phyloP scores from a whole-genome alignment of 2,888 invertebrate genomes.

The Notodonta ziczac region DNA sequence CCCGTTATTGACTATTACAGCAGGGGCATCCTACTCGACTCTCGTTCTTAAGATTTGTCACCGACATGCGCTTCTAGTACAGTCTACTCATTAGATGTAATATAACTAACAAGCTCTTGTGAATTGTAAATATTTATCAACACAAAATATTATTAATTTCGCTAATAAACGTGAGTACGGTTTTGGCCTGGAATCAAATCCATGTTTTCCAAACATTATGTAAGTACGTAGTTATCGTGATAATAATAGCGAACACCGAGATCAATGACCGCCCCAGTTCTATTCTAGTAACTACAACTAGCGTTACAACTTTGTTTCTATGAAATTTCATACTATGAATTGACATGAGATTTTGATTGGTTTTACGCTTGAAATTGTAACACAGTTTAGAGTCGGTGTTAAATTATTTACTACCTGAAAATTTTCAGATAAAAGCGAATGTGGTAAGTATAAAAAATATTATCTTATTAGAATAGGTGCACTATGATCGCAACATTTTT shows the following conservation, averaged over 20 bases:
- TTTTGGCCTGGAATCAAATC: constrained; percentile 57
- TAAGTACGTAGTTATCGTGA: constrained; percentile 61
- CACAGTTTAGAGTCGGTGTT: constrained; percentile 1
- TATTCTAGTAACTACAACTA: constrained; percentile 65
- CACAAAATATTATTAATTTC: constrained; percentile 36
- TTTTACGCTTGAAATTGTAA: constrained; percentile 12
- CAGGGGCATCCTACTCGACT: constrained; percentile 33
- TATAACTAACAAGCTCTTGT: constrained; percentile 3
- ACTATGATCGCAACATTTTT: too few relatives aligned
- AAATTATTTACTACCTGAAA: not conserved
- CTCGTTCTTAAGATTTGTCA: constrained; percentile 44
- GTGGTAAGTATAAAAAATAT: too few relatives aligned
- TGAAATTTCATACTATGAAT: constrained; percentile 50
- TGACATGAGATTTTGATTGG: constrained; percentile 13
- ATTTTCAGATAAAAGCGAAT: too few relatives aligned
- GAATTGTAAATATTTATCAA: constrained; percentile 34
- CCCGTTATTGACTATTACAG: constrained; percentile 11
- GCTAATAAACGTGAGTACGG: constrained; percentile 35
- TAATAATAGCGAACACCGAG: constrained; percentile 64
- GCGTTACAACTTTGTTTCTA: constrained; percentile 52
- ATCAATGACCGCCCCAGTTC: constrained; percentile 76
- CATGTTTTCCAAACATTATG: constrained; percentile 67
- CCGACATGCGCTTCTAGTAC: constrained; percentile 18
- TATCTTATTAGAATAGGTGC: too few relatives aligned
- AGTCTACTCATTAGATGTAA: constrained; percentile 14